A percentile compares a stretch with the other conserved stretches of the same genome.
phyloP scores from a whole-genome alignment of 2,113 vertebrate genomes.

The Megalops atlanticus region DNA sequence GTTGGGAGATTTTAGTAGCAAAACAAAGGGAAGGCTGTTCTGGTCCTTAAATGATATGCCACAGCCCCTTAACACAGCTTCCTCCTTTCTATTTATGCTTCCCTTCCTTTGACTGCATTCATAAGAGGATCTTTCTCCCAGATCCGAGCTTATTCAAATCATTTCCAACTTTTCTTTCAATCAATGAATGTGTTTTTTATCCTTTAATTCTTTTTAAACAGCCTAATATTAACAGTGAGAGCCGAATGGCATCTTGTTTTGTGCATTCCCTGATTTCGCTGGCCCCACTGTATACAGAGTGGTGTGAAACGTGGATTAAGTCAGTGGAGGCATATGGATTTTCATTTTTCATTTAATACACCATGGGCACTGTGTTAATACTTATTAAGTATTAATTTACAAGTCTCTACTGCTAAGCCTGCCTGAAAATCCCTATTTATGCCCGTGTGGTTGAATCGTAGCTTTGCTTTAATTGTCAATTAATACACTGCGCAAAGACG shows the following conservation, averaged over 20 bases:
- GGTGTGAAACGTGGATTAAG: constrained; percentile 44
- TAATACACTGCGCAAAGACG: constrained; percentile 53
- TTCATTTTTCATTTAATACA: constrained; percentile 43
- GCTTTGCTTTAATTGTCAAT: constrained; percentile 73
- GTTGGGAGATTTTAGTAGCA: not conserved
- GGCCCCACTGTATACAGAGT: constrained; percentile 23
- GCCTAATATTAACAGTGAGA: not conserved
- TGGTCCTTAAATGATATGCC: not conserved
- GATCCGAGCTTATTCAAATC: not conserved
- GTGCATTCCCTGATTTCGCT: not conserved
- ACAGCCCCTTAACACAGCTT: not conserved
- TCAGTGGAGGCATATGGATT: constrained; percentile 51
- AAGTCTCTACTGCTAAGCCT: constrained; percentile 62
- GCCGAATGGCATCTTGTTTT: not conserved
- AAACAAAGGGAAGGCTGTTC: not conserved
- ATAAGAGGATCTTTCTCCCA: not conserved
- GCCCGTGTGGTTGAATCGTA: constrained; percentile 52
- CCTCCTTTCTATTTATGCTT: not conserved
- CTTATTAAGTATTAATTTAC: constrained; percentile 64
- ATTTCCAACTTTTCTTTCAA: not conserved
- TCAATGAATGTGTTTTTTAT: constrained; percentile 2
- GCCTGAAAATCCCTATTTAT: constrained; percentile 60
- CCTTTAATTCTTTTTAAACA: not conserved
- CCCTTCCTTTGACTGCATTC: not conserved
- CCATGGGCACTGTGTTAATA: constrained; percentile 44